Conservation (phyloP, 2,797 vertebrate genomes). For the Enteromius afrohamiltoni region DNA sequence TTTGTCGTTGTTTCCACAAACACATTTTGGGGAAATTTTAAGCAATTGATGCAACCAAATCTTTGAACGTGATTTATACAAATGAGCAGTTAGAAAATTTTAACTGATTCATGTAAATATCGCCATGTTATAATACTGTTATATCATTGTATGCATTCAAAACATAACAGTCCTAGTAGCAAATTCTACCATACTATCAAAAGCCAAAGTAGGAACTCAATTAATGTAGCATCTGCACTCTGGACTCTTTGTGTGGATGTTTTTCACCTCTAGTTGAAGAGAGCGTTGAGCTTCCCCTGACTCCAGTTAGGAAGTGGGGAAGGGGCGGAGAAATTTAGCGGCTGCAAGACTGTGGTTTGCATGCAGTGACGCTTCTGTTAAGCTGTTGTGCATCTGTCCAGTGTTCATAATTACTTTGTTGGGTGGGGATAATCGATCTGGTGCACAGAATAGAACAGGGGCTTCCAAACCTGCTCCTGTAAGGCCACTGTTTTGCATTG, state of each 20-base stretch:
- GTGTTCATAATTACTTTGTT: slow-evolving; percentile 39
- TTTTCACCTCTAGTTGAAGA: slow-evolving; percentile 8
- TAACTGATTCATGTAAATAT: background rate
- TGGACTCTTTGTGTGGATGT: slow-evolving; percentile 5
- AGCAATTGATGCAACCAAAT: background rate
- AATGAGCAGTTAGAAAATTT: background rate
- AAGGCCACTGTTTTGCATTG: background rate
- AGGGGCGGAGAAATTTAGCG: background rate
- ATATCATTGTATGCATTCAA: background rate
- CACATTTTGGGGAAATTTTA: background rate
- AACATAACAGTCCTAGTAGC: background rate
- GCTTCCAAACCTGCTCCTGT: background rate
- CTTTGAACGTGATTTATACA: background rate
- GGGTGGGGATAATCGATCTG: background rate
- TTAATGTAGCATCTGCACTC: slow-evolving; percentile 8
- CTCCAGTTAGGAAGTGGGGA: slow-evolving; percentile 41
- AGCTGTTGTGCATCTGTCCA: slow-evolving; percentile 51
- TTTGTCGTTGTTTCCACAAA: background rate
- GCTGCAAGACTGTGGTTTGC: slow-evolving; percentile 12
- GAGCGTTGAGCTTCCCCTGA: slow-evolving; percentile 31
- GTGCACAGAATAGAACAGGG: background rate
- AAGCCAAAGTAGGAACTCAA: background rate
- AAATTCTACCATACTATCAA: background rate
- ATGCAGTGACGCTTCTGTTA: slow-evolving; percentile 31
- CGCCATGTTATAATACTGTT: background rate